These are phyloP conservation scores for Apodemia zela DNA, from an alignment of 2,888 invertebrate species.

Conservation along the genomic window DNA sequence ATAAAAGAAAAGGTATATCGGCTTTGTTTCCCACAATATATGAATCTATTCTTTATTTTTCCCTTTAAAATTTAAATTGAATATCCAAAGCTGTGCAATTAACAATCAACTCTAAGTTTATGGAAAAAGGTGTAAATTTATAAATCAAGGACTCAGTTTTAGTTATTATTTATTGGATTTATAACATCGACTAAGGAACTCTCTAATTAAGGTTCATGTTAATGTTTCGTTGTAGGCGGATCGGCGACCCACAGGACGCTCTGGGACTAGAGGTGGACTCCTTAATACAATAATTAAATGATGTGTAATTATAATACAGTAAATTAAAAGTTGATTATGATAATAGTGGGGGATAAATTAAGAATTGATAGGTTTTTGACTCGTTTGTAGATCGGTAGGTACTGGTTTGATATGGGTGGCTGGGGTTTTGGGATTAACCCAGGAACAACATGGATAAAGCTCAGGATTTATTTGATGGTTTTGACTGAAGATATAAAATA, in stretches of 20 bases:
- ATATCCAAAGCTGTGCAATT: background rate
- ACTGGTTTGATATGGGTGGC: background rate
- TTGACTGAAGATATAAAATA: no score
- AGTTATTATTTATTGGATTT: constrained; percentile 15
- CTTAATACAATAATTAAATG: constrained; percentile 13
- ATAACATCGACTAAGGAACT: constrained; percentile 22
- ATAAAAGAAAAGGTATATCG: no score
- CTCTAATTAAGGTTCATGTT: constrained; percentile 39
- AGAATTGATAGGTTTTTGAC: background rate
- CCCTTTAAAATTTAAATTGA: background rate
- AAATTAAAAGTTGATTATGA: constrained; percentile 4
- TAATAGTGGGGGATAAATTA: background rate
- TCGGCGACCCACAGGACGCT: constrained; percentile 46
- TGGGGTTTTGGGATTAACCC: no score
- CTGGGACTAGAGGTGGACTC: constrained; percentile 20
- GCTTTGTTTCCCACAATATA: background rate
- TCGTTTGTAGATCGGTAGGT: background rate
- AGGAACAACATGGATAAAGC: no score
- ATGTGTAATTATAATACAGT: constrained; percentile 9
- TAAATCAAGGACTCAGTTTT: constrained; percentile 5
- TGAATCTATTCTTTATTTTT: constrained; percentile 6
- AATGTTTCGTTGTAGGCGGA: constrained; percentile 52
- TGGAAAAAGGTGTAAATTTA: background rate
- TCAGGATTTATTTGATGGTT: no score
- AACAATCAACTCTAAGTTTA: background rate